Base-by-base conservation (phyloP, 2,797 vertebrate genomes). In the Monodelphis domestica region DNA sequence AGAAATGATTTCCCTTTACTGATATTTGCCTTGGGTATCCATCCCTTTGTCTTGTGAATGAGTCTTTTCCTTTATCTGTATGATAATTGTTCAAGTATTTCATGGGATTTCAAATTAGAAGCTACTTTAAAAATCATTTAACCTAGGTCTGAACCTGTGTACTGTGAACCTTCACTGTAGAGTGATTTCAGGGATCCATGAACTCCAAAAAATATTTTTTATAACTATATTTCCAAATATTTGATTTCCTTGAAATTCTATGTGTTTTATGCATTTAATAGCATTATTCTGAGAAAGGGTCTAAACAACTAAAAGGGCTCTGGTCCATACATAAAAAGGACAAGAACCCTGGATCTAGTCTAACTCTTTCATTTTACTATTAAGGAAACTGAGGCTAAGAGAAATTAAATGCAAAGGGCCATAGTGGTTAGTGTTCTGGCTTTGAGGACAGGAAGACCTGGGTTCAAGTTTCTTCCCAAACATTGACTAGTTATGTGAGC, bases 11-110 rank as follows among this genome's bases (percentile, higher is more conserved):
- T 28, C 15, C 92, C 55, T 78, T 15, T 29, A 38, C n/a, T 63
- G 90, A 56, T 84, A 56, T 56, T 57, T 56, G 1, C 45, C n/a
- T 59, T 56, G 91, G 57, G 33, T 53, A 90, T 53, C 55, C 38
- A 2, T 63, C 52, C 89, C 91, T 89, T 91, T 89, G 53, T 21
- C 15, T 12, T 26, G 24, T 38, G 30, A 21, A n/a, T 52, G 30
- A 3, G 15, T 93, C 52, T 89, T 7, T 54, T 87, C 88, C n/a
- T 78, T 11, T 88, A 50, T 88, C 70, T 89, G 1, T 55, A 17
- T 53, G 59, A 89, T 17, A 87, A 45, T 38, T 70, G 53, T 96
- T 88, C 15, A 14, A 50, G 51, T 54, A 63, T 93, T 92, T 38
- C 53, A 45, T 45, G 21, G 38, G 9, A 84, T 50, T 45, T 84